Evolutionary conservation across 2,113 vertebrate genomes (phyloP), one percentile per base, ranked within the genome.

Genomic region (Seriola aureovittata): DNA sequence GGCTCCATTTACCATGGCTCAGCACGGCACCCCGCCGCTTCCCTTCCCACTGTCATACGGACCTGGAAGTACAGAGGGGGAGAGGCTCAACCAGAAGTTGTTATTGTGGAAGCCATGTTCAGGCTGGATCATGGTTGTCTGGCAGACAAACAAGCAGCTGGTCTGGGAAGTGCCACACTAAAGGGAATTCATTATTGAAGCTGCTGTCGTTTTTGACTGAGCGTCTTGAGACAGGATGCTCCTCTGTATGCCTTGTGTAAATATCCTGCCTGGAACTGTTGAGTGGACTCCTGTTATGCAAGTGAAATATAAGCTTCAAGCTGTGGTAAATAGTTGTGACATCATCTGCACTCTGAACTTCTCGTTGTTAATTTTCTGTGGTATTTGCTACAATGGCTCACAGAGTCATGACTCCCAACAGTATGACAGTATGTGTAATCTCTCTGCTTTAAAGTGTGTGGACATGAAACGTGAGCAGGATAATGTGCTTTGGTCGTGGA

Each of bases 231-330:
- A 84, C 4, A 2, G 72, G 84, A 81, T 19, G 17, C 78, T 87
- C 85, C 32, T 10, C 75, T 87, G 84, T 88, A 81, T 88, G 92
- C 91, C 86, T 93, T 92, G 86, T 92, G 85, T 92, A 82, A 84
- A 91, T 91, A 85, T 88, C 73, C 78, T 85, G 84, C 79, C 78
- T 91, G 80, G 87, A 91, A 65, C 80, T 63, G 78, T 84, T 58
- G 84, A 85, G 82, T 93, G 86, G 83, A 80, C 86, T 93, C 50
- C 36, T 91, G 90, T 91, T 83, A 88, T 79, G 74, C 82, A 78
- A 80, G 79, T 92, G 89, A 91, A 93, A 86, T 62, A 75, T 87
- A 82, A 81, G 89, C 88, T 91, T 91, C 75, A 80, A 80, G 77
- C 81, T 65, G 80, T 87, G 85, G 91, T 93, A 62, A 85, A 77